Evolutionary conservation across 2,888 invertebrate genomes (phyloP).

Genomic region (Heliconius aoede): DNA sequence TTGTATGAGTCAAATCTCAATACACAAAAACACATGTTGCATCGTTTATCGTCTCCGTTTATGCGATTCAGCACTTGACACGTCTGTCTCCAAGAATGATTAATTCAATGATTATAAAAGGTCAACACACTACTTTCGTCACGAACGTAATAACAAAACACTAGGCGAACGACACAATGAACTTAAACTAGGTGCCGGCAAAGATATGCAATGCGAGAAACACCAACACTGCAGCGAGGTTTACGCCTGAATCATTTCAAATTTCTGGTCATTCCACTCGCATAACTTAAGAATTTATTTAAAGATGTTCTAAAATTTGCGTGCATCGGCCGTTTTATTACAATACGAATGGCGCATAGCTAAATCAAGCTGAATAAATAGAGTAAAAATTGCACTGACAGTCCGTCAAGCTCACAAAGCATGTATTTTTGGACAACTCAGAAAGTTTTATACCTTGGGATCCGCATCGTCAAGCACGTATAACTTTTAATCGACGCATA

Average conservation of each 20-base stretch:
- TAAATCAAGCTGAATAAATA: conserved; percentile 80
- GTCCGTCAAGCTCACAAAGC: conserved; percentile 70
- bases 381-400: conserved; percentile 79
- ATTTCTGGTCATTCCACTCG: conserved; percentile 62
- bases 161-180: conserved; percentile 58
- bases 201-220: conserved; percentile 60
- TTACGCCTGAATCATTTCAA: conserved; percentile 53
- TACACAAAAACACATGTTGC: conserved; percentile 68
- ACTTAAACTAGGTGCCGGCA: conserved; percentile 71
- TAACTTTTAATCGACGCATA: conserved; percentile 63
- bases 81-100: conserved; percentile 46
- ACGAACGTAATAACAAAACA: conserved; percentile 61
- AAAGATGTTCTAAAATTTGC: conserved; percentile 68
- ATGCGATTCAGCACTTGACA: conserved; percentile 54
- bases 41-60: conserved; percentile 64
- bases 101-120: conserved; percentile 49
- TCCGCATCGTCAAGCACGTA: conserved; percentile 59
- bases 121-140: conserved; percentile 54
- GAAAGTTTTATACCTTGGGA: conserved; percentile 65
- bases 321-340: conserved; percentile 72
- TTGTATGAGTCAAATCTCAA: conserved; percentile 45
- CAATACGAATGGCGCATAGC: conserved; percentile 81
- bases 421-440: conserved; percentile 55
- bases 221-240: conserved; percentile 53
- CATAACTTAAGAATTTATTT: conserved; percentile 61